These are phyloP conservation scores for Brachypteracias leptosomus DNA, from an alignment of 2,113 vertebrate species.

Conservation along the genomic window DNA sequence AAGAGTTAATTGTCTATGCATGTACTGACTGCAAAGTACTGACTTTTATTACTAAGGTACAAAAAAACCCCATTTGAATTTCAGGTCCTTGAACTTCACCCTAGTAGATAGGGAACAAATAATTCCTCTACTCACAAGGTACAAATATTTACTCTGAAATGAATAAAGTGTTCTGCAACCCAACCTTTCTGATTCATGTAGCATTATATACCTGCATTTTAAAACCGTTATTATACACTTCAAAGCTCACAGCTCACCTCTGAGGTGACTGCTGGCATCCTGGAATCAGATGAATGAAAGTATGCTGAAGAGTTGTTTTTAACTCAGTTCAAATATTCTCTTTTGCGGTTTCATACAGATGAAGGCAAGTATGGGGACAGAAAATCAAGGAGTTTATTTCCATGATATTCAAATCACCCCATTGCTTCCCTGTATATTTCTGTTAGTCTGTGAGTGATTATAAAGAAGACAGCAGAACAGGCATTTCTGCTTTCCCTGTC, in stretches of 20 bases:
- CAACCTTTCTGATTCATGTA: neutral
- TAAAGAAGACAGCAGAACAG: neutral
- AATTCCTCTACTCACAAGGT: neutral
- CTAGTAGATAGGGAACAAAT: neutral
- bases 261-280: fast-evolving
- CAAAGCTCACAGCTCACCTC: neutral
- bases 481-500: neutral
- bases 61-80: neutral
- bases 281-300: neutral
- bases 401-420: neutral
- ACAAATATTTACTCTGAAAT: neutral
- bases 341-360: neutral
- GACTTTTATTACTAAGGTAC: neutral
- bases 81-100: neutral
- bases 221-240: neutral
- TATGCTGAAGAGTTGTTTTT: neutral
- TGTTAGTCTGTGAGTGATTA: neutral
- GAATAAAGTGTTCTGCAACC: neutral
- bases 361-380: neutral
- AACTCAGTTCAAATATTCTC: neutral
- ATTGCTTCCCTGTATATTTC: neutral
- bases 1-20: neutral
- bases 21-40: neutral
- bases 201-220: neutral
- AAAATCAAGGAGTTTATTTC: neutral